Percentiles rank a stretch among this genome's conserved stretches.
Evolutionary conservation across 2,797 vertebrate species (phyloP).

Genomic region (Eutrigla gurnardus): DNA sequence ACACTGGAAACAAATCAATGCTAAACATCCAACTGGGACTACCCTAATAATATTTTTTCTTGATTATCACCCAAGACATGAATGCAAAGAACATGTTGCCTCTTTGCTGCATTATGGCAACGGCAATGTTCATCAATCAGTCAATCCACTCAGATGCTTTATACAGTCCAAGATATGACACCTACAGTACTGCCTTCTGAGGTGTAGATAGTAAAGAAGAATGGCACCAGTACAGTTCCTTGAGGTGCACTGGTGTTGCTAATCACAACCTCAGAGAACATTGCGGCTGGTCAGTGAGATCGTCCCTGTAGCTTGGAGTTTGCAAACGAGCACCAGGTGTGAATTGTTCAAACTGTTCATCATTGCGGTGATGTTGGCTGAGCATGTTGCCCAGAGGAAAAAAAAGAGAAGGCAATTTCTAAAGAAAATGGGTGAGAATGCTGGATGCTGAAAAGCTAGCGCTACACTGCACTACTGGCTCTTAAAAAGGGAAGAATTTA

Average conservation of each 20-base stretch:
- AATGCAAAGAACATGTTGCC: not conserved
- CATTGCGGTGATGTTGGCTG: too few relatives aligned
- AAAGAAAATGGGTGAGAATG: too few relatives aligned
- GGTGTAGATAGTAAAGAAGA: not conserved
- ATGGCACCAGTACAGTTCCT: not conserved
- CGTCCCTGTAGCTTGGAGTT: too few relatives aligned
- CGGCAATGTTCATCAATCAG: not conserved
- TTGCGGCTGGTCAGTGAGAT: not conserved
- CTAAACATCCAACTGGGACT: not conserved
- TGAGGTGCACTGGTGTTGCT: not conserved
- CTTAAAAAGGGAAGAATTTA: too few relatives aligned
- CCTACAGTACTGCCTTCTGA: not conserved
- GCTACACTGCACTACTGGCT: too few relatives aligned
- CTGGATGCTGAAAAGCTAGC: too few relatives aligned
- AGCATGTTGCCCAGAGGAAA: too few relatives aligned
- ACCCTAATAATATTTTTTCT: not conserved
- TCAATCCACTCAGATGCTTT: not conserved
- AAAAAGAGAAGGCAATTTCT: too few relatives aligned
- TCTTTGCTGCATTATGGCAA: not conserved
- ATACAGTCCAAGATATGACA: not conserved
- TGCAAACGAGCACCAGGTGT: too few relatives aligned
- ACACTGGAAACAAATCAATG: not conserved
- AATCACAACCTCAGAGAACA: not conserved
- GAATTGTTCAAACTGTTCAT: too few relatives aligned
- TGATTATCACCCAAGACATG: not conserved